These are phyloP conservation scores for Diaphora mendica DNA, from an alignment of 2,888 invertebrate species.

Conservation along the genomic window DNA sequence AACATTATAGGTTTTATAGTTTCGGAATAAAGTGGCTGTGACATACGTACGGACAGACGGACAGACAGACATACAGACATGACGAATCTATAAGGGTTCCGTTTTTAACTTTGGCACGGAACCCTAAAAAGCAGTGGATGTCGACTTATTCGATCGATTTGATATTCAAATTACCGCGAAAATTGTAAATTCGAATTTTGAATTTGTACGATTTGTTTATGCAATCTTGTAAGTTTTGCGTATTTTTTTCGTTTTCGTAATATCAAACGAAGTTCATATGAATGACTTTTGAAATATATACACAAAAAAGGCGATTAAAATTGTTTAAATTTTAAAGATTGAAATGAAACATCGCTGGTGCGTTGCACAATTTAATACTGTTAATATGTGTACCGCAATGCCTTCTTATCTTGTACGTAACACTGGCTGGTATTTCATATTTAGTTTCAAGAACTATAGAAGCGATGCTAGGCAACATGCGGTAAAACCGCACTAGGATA, in stretches of 20 bases:
- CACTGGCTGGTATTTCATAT: neutral
- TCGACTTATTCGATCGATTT: neutral
- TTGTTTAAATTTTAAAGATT: neutral
- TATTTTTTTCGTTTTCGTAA: conserved; percentile 15
- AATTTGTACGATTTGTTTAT: conserved; percentile 30
- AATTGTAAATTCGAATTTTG: conserved; percentile 32
- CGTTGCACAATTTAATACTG: neutral
- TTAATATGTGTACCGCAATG: neutral
- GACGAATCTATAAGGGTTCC: too few species aligned
- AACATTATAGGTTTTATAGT: too few species aligned
- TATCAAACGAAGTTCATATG: neutral
- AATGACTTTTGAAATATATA: neutral
- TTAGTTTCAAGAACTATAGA: neutral
- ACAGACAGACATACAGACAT: too few species aligned
- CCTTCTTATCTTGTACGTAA: neutral
- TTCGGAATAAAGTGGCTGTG: too few species aligned
- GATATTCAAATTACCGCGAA: conserved; percentile 17
- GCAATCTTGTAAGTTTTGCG: conserved; percentile 14
- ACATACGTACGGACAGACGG: too few species aligned
- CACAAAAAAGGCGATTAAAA: neutral
- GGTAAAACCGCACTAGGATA: neutral
- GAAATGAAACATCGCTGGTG: neutral
- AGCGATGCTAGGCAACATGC: neutral
- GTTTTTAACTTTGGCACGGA: too few species aligned
- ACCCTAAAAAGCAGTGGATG: conserved; percentile 11